These are phyloP conservation scores for Caracal caracal DNA, from an alignment of 2,113 vertebrate genomes.

Conservation along the genomic window DNA sequence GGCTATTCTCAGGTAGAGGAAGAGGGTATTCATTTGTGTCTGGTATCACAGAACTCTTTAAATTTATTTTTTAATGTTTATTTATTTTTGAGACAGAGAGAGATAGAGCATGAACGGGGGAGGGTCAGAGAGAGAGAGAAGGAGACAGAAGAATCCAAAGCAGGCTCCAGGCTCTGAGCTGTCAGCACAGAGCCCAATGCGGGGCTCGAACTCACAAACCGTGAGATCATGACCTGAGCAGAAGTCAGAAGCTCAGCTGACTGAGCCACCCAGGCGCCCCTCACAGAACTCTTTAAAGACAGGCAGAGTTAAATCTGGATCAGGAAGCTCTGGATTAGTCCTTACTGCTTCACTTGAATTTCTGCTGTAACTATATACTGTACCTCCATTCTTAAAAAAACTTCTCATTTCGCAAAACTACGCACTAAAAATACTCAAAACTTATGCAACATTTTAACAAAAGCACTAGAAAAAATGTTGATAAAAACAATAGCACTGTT, in stretches of 20 bases:
- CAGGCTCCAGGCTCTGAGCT: too few species aligned
- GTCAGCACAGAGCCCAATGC: too few species aligned
- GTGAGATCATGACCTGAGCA: too few species aligned
- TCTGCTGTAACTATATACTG: background rate
- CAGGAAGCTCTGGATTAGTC: background rate
- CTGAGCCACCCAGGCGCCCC: too few species aligned
- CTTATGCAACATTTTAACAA: constrained; percentile 3
- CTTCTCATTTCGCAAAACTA: background rate
- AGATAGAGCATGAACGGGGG: too few species aligned
- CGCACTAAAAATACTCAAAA: background rate
- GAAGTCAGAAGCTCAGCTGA: too few species aligned
- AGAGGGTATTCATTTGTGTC: background rate
- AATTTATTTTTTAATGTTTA: background rate
- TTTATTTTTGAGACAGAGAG: too few species aligned
- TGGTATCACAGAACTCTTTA: background rate
- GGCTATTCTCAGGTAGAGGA: background rate
- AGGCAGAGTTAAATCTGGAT: background rate
- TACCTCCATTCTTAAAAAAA: background rate
- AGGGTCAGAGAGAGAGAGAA: too few species aligned
- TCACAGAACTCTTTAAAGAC: background rate
- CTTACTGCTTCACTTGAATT: background rate
- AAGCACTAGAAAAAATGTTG: background rate
- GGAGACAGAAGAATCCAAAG: too few species aligned
- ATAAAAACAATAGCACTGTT: background rate
- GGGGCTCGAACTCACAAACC: too few species aligned